These are phyloP conservation scores for Sycophila sp. DNA, from an alignment of 1,140 invertebrate species.

Conservation along the genomic window DNA sequence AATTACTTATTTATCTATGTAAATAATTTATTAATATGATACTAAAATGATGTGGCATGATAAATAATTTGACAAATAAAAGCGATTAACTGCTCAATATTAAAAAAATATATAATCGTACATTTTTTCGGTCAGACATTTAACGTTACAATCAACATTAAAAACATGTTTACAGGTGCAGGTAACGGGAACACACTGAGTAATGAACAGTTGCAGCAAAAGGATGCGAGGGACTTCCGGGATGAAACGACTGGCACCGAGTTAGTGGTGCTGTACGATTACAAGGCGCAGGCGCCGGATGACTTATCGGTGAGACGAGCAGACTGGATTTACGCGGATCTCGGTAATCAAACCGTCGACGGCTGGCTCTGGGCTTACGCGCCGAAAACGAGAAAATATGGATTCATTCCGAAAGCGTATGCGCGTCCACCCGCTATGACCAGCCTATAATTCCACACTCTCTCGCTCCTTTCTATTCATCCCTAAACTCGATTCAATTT, in stretches of 20 bases:
- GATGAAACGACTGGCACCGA: conserved; percentile 78
- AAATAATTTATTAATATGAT: background rate
- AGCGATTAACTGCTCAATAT: no score
- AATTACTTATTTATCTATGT: conserved; percentile 19
- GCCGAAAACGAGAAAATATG: conserved; percentile 90
- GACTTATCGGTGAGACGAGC: conserved; percentile 89
- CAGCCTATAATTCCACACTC: conserved; percentile 77
- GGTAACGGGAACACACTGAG: conserved; percentile 50
- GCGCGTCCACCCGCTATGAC: conserved; percentile 93
- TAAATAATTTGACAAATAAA: no score
- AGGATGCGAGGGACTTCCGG: conserved; percentile 61
- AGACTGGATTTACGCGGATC: conserved; percentile 94
- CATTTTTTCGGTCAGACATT: no score
- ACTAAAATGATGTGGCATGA: no score
- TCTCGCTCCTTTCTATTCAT: no score
- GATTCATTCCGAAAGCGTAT: conserved; percentile 95
- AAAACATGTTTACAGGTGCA: conserved; percentile 46
- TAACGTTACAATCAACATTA: background rate
- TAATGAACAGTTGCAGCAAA: conserved; percentile 58
- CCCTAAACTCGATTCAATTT: no score
- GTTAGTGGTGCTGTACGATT: conserved; percentile 93
- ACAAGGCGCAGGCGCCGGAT: conserved; percentile 93
- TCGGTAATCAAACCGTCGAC: conserved; percentile 91
- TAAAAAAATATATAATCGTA: no score
- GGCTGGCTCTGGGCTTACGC: conserved; percentile 96